Conservation (phyloP, 1,140 invertebrate species). For the Leucophenga varia region DNA sequence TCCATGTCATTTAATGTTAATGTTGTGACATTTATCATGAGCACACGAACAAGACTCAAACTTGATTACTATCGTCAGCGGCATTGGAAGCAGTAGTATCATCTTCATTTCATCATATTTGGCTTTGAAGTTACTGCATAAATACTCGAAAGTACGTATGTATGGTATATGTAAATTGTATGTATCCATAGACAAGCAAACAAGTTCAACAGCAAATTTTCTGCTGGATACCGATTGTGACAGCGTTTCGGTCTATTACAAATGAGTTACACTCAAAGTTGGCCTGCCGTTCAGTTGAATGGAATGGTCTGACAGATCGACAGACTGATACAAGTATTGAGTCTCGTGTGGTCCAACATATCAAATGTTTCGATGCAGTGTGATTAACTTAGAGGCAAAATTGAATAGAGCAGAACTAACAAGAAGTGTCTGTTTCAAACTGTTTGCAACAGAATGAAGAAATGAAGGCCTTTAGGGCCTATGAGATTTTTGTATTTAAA, state of each 20-base stretch:
- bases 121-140: not conserved
- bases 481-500: too few species aligned
- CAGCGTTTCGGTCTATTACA: conserved; percentile 21
- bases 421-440: too few species aligned
- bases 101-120: not conserved
- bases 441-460: too few species aligned
- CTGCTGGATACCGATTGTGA: not conserved
- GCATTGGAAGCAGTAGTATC: not conserved
- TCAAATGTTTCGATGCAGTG: conserved; percentile 26
- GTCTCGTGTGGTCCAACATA: conserved; percentile 25
- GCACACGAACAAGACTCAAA: conserved; percentile 49
- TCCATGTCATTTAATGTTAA: conserved; percentile 57
- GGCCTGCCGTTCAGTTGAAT: conserved; percentile 20
- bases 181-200: conserved; percentile 7
- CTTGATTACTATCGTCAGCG: conserved; percentile 39
- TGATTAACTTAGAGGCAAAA: conserved; percentile 11
- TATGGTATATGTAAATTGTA: too few species aligned
- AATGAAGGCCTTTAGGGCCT: too few species aligned
- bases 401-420: too few species aligned
- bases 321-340: conserved; percentile 38
- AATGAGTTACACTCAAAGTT: conserved; percentile 43
- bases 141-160: too few species aligned
- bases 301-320: conserved; percentile 14
- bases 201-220: conserved; percentile 7
- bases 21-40: conserved; percentile 57